Percentiles rank a stretch among this genome's conserved stretches.
Conservation (phyloP, 2,888 invertebrate species). For the Thera britannica region DNA sequence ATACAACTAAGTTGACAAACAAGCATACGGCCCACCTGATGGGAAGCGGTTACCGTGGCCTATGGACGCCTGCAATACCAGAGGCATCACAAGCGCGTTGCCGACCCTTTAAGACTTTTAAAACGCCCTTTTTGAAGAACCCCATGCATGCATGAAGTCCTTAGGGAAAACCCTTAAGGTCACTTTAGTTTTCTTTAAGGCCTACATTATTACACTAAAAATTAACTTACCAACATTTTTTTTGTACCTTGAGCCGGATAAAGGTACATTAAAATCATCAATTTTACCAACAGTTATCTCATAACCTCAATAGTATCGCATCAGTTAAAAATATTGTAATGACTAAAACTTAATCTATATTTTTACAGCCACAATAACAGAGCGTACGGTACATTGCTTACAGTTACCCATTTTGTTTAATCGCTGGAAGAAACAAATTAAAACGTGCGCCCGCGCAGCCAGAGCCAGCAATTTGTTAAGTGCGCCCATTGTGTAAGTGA, state of each 20-base stretch:
- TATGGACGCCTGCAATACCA: too few relatives aligned
- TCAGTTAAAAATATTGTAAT: conserved; percentile 25
- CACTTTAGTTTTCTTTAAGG: too few relatives aligned
- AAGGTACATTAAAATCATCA: not conserved
- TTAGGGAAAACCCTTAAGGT: too few relatives aligned
- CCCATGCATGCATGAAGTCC: too few relatives aligned
- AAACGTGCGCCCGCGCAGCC: conserved; percentile 39
- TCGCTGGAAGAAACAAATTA: conserved; percentile 40
- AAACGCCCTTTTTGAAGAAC: too few relatives aligned
- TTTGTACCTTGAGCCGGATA: not conserved
- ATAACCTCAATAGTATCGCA: conserved; percentile 12
- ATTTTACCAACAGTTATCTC: not conserved
- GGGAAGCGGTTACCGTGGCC: too few relatives aligned
- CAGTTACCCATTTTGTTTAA: conserved; percentile 46
- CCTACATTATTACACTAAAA: too few relatives aligned
- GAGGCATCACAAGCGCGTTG: too few relatives aligned
- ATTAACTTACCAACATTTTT: too few relatives aligned
- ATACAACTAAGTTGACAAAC: too few relatives aligned
- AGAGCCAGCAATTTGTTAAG: conserved; percentile 37
- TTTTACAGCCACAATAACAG: conserved; percentile 31
- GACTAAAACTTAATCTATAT: conserved; percentile 29
- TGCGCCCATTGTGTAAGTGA: conserved; percentile 40
- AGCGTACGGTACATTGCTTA: conserved; percentile 38
- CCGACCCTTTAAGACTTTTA: too few relatives aligned
- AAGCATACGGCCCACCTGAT: too few relatives aligned